Evolutionary conservation across 2,113 vertebrate genomes (phyloP).

Genomic region (Epinephelus fuscoguttatus): DNA sequence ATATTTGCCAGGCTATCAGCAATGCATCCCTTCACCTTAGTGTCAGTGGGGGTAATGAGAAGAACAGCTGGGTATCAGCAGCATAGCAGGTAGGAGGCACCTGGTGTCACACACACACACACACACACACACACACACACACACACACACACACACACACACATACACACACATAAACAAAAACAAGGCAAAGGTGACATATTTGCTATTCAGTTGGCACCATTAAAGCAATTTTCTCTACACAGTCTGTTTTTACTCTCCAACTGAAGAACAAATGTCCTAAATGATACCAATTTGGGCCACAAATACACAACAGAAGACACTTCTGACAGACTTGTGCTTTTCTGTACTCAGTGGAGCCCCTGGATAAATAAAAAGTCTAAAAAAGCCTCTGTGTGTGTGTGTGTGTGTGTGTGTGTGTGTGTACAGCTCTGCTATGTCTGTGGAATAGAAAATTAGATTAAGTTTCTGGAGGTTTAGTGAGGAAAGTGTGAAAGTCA

Average conservation of each 20-base stretch:
- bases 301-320: slow-evolving; percentile 23
- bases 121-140: no score
- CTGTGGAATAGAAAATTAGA: slow-evolving; percentile 53
- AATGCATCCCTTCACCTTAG: background rate
- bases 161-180: no score
- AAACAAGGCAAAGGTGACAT: no score
- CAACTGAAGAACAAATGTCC: background rate
- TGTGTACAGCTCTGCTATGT: background rate
- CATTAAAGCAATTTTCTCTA: background rate
- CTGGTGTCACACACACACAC: no score
- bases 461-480: slow-evolving; percentile 52
- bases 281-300: slow-evolving; percentile 11
- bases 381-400: slow-evolving; percentile 14
- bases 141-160: no score
- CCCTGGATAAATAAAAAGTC: slow-evolving; percentile 20
- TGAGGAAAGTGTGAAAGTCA: slow-evolving; percentile 57
- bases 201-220: background rate
- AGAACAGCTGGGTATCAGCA: background rate
- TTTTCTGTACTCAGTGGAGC: slow-evolving; percentile 18
- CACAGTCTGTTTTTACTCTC: background rate
- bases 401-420: background rate
- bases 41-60: background rate
- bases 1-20: background rate
- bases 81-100: background rate
- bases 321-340: background rate